Conservation (phyloP, 2,888 invertebrate species). For the Campaea margaritaria region DNA sequence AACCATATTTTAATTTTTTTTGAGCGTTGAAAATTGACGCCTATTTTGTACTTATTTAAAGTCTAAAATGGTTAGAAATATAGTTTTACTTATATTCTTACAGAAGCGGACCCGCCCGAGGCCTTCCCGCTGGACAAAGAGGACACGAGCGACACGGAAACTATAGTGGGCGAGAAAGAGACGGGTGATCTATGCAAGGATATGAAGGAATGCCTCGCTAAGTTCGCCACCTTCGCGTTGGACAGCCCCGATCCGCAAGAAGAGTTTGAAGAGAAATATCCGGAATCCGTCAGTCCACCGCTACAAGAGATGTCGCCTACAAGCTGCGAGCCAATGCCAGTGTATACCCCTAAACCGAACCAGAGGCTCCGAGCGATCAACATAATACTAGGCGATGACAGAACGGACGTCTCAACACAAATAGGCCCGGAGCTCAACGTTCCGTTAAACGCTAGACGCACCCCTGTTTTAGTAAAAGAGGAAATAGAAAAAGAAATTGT, state of each 20-base stretch:
- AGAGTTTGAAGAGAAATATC: slow-evolving; percentile 56
- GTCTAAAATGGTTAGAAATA: too few species aligned
- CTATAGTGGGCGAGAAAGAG: slow-evolving; percentile 67
- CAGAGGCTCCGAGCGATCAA: slow-evolving; percentile 66
- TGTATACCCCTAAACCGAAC: slow-evolving; percentile 66
- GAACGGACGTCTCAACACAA: slow-evolving; percentile 57
- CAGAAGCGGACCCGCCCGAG: slow-evolving; percentile 70
- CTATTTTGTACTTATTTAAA: too few species aligned
- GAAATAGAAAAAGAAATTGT: slow-evolving; percentile 47
- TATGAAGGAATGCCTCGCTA: slow-evolving; percentile 76
- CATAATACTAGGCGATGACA: slow-evolving; percentile 60
- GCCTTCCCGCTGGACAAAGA: slow-evolving; percentile 71
- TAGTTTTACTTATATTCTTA: too few species aligned
- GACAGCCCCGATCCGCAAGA: slow-evolving; percentile 52
- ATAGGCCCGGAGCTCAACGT: slow-evolving; percentile 58
- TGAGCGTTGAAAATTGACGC: too few species aligned
- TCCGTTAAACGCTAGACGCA: slow-evolving; percentile 63
- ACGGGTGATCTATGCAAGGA: slow-evolving; percentile 61
- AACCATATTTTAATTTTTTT: too few species aligned
- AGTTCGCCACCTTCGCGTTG: slow-evolving; percentile 72
- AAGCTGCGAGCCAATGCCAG: slow-evolving; percentile 64
- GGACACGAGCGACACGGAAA: slow-evolving; percentile 68
- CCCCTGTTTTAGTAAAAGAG: slow-evolving; percentile 55
- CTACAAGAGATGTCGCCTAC: slow-evolving; percentile 78
- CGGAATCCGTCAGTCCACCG: slow-evolving; percentile 76